Base-by-base conservation (phyloP, 2,113 vertebrate genomes). In the Marmota monax region DNA sequence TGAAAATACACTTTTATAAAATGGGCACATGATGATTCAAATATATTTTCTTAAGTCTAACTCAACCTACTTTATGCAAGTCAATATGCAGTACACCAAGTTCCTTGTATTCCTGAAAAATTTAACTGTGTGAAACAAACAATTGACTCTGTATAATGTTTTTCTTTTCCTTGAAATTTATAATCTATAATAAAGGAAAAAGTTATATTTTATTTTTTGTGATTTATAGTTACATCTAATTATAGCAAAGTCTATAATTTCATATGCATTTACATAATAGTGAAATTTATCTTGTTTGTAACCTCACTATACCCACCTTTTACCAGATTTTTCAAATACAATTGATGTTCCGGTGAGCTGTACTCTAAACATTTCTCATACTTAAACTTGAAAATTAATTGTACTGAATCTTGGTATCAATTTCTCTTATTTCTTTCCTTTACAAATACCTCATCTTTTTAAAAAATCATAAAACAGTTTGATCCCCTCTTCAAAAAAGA, bases 281-380 rank as follows among this genome's bases (percentile, higher is more conserved):
- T 90, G 37, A 95, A 22, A 96, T 76, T 84, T 86, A n/a, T 92
- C 65, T 84, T 63, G 11, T 51, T 84, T 63, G 11, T 51, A 80
- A 70, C 10, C 2, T 92, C 76, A 90, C n/a, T 37, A 27, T n/a
- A 45, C 3, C 13, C 73, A 63, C 56, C 34, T 83, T 90, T 95
- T 42, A 42, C 4, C 12, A 80, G 23, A 58, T 58, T 87, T 73
- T 90, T 53, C 22, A 82, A 82, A 79, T 86, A 58, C 9, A 76
- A 48, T 65, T 63, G 27, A 1, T 61, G 0, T 87, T 89, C 22
- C 11, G 18, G 34, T 86, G 65, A 58, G 7, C 22, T 74, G 3
- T 85, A 61, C 8, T 74, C 7, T 45, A 74, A 91, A 69, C 18
- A 77, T 85, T 39, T 67, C 18, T 91, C 9, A 27, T 58, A 45